Conservation (phyloP, 2,113 vertebrate species). For the Acinonyx jubatus region DNA sequence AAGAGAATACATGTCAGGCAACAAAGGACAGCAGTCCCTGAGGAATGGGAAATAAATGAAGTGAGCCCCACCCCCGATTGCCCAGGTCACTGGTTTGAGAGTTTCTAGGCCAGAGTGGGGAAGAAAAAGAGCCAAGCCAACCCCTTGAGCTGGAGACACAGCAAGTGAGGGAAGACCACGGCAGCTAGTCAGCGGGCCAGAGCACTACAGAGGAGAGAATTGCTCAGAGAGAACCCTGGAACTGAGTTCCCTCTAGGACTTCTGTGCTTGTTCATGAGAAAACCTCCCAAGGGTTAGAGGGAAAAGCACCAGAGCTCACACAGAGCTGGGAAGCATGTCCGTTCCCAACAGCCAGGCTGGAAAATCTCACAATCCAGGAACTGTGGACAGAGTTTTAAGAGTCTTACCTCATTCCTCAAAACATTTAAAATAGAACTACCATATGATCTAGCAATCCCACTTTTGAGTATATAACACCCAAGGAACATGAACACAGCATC, state of each 20-base stretch:
- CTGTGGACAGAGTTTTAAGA: background rate
- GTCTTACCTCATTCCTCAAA: background rate
- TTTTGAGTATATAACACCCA: background rate
- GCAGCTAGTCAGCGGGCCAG: background rate
- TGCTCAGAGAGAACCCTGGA: background rate
- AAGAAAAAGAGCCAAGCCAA: background rate
- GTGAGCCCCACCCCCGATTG: no score
- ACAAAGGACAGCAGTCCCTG: background rate
- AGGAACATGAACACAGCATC: background rate
- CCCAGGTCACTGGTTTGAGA: background rate
- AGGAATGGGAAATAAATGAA: background rate
- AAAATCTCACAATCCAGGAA: background rate
- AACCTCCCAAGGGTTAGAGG: background rate
- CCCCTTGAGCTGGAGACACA: background rate
- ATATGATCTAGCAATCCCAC: background rate
- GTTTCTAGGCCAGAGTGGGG: background rate
- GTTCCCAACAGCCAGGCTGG: background rate
- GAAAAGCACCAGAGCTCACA: background rate
- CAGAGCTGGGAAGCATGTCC: background rate
- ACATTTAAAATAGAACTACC: background rate
- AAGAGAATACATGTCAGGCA: background rate
- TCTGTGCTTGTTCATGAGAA: fast-evolving
- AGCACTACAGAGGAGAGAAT: background rate
- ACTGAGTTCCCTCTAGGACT: background rate
- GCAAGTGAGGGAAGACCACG: background rate